Evolutionary conservation across 2,797 vertebrate genomes (phyloP), one percentile per base, ranked within the genome.

Genomic region (Hafferia zeledoni): DNA sequence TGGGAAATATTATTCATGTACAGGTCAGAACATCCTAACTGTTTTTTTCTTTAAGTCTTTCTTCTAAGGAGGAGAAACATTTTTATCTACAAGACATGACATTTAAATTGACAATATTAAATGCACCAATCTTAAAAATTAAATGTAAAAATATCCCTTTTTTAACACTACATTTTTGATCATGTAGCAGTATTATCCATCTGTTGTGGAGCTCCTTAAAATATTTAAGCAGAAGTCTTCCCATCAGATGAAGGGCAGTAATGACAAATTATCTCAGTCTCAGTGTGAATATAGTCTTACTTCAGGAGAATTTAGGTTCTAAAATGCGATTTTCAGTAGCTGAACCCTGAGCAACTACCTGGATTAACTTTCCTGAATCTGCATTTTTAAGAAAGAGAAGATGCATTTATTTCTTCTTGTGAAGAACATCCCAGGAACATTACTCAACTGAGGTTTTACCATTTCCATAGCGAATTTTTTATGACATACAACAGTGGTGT

Each of bases 51-150:
- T 69, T 67, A 76, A 67, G n/a, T 72, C 13, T 31, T 49, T 4
- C 3, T 74, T 90, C 17, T 50, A 79, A 59, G 24, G 10, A 83
- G 13, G 3, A 87, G 12, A 37, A 87, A 65, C 4, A 69, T 17
- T 85, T 90, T 83, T 94, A 85, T 77, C 43, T 11, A 78, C 25
- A 25, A 94, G 41, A 56, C 28, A 61, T 37, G 31, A 87, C 83
- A 92, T 93, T 89, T 70, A 87, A 86, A 79, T 93, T 84, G 60
- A 80, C 60, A 78, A 55, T 92, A 76, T 81, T 81, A 83, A 92
- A 87, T 63, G 11, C 41, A 68, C 17, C 17, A 44, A 49, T 44
- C 27, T 44, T 56, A 53, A 83, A 89, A 94, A 80, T 70, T 35
- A 87, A 77, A 87, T 59, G 4, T 47, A 85, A 94, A 94, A 52